Conservation (phyloP, 2,888 invertebrate species). For the Drosophila prostipennis region DNA sequence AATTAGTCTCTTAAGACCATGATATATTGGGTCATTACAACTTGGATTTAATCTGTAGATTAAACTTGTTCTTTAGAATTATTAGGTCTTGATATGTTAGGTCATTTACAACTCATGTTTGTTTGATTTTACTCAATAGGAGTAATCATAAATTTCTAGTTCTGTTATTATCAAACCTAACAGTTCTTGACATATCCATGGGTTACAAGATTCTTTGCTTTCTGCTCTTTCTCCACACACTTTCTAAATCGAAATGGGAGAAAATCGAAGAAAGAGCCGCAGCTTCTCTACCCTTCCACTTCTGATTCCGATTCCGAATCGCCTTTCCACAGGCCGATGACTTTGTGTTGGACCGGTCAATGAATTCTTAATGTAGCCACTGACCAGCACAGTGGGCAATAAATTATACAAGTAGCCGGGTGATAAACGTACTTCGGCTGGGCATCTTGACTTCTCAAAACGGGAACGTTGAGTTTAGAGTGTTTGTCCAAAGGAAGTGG, state of each 20-base stretch:
- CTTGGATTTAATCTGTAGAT: neutral
- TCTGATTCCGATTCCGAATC: constrained; percentile 13
- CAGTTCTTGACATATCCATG: neutral
- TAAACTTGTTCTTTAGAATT: neutral
- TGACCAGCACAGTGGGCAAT: constrained; percentile 64
- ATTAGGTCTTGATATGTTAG: neutral
- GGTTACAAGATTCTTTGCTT: constrained; percentile 24
- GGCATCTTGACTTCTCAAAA: constrained; percentile 18
- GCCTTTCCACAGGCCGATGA: constrained; percentile 74
- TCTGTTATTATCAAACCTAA: neutral
- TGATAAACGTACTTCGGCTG: constrained; percentile 46
- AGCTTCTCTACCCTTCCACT: constrained; percentile 69
- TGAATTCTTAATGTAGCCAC: constrained; percentile 74
- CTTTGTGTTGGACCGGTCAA: constrained; percentile 75
- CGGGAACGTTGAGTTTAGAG: constrained; percentile 30
- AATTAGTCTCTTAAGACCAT: neutral
- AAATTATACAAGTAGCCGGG: constrained; percentile 70
- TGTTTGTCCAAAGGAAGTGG: constrained; percentile 67
- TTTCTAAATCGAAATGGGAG: constrained; percentile 38
- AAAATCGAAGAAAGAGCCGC: constrained; percentile 41
- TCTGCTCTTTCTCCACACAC: constrained; percentile 52
- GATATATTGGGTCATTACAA: neutral
- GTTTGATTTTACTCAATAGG: neutral
- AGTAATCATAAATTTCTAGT: neutral
- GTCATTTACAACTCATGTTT: neutral